Base-by-base conservation (phyloP, 2,888 invertebrate genomes). In the Tipula lateralis region DNA sequence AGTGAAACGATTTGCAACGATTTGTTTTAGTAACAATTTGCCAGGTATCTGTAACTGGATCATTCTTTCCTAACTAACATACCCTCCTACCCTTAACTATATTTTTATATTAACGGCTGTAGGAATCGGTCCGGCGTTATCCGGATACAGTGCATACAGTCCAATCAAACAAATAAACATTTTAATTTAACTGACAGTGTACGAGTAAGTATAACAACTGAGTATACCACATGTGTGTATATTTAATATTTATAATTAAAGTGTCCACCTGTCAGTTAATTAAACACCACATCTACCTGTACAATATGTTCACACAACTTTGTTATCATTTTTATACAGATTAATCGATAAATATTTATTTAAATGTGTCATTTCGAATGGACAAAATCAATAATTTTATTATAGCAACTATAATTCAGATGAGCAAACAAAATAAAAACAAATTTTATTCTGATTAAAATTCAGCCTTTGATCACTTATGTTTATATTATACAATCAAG, bases 371-470 rank as follows among this genome's bases (percentile, higher is more conserved):
- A 66, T 24, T 66, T 24, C 9, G 66, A 66, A 24, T 32, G 13
- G 2, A 50, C 16, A 50, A 16, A 16, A 19, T 50, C 19, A 50
- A 50, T 4, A 7, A 19, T 50, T 7, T 50, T 50, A 39, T 13
- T 5, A 32, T 32, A 32, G 3, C 7, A 39, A 39, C 24, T 2
- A 16, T 66, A 66, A 66, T 66, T 9, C 9, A 24, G 19, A 66
- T 1, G 1, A 66, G 9, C 24, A 66, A 24, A 66, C 66, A 66
- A 24, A 24, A 66, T 6, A 50, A 50, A 16, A 19, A 66, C 24
- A 19, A 66, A 9, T 66, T 66, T 66, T 66, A 66, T 66, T 66
- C n/a, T 66, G 66, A 66, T 66, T 66, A 66, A 66, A 44, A 66
- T 24, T 66, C 24, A 9, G 19, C 24, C 9, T 66, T 66, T 66